These are phyloP conservation scores for Scaptomyza pallida DNA, from an alignment of 1,140 invertebrate species.

Conservation along the genomic window DNA sequence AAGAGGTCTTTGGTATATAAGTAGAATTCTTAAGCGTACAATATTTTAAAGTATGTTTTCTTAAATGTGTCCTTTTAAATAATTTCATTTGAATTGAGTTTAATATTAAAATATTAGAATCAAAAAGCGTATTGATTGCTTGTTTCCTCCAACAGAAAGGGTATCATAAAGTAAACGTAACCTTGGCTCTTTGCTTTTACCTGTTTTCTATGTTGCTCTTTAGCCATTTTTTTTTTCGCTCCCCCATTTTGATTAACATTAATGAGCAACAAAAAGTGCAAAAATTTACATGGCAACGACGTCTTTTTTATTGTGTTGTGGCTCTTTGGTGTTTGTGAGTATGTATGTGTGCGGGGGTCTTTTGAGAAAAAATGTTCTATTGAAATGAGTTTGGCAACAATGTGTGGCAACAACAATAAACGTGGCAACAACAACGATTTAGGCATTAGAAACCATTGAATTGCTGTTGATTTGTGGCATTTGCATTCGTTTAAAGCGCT, in stretches of 20 bases:
- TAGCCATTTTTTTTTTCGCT: conserved; percentile 37
- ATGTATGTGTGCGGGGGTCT: too few relatives aligned
- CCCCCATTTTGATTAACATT: conserved; percentile 75
- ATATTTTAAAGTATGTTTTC: too few relatives aligned
- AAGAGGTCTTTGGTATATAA: too few relatives aligned
- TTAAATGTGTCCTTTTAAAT: too few relatives aligned
- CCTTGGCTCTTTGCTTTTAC: background rate
- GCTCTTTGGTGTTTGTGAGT: conserved; percentile 62
- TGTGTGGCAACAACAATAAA: conserved; percentile 41
- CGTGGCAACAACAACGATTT: conserved; percentile 67
- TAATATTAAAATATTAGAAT: too few relatives aligned
- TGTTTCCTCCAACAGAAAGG: background rate
- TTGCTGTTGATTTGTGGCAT: conserved; percentile 66
- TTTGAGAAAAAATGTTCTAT: conserved; percentile 62
- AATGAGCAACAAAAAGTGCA: conserved; percentile 80
- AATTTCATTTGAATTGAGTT: too few relatives aligned
- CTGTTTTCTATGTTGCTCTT: conserved; percentile 4
- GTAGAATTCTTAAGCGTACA: too few relatives aligned
- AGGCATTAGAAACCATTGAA: conserved; percentile 76
- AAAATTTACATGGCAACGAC: conserved; percentile 75
- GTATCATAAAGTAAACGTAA: conserved; percentile 1
- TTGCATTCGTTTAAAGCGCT: conserved; percentile 45
- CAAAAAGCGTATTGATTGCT: too few relatives aligned
- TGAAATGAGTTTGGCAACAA: conserved; percentile 61
- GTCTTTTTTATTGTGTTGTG: conserved; percentile 14